phyloP scores from a whole-genome alignment of 1,140 invertebrate species.

The Steinernema feltiae region DNA sequence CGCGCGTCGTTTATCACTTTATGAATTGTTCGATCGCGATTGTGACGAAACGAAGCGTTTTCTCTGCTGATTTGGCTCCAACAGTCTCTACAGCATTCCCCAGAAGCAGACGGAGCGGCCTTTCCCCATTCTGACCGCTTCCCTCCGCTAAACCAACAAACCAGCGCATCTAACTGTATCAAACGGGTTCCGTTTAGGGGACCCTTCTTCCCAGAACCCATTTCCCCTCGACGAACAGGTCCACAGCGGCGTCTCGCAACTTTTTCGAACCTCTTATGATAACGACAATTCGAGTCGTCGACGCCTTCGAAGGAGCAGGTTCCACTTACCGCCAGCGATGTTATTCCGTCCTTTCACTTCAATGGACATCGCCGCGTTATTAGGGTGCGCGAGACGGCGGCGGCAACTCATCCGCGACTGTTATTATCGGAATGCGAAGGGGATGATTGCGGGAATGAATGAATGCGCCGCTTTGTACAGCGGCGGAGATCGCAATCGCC shows the following conservation, averaged over 20 bases:
- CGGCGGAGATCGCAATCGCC: too few relatives aligned
- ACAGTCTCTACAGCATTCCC: too few relatives aligned
- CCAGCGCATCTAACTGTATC: neutral
- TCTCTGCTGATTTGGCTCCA: too few relatives aligned
- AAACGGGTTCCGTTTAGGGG: too few relatives aligned
- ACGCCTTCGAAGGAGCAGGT: neutral
- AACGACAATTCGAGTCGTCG: neutral
- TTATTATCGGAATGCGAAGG: neutral
- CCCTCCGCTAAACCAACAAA: too few relatives aligned
- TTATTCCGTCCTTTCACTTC: neutral
- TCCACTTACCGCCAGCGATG: neutral
- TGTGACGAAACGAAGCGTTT: too few relatives aligned
- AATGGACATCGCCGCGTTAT: neutral
- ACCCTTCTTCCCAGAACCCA: neutral
- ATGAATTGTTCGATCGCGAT: too few relatives aligned
- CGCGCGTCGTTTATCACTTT: too few relatives aligned
- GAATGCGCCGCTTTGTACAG: neutral
- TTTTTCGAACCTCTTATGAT: neutral
- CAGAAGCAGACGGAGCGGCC: too few relatives aligned
- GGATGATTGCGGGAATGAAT: neutral
- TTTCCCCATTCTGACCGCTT: too few relatives aligned
- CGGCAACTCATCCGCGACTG: neutral
- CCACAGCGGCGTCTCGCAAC: neutral
- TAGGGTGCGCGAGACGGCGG: neutral
- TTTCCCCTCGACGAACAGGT: neutral